Percentiles rank a stretch among this genome's conserved stretches.
These are phyloP conservation scores for Notothenia rossii DNA, from an alignment of 2,113 vertebrate species.

Conservation along the genomic window DNA sequence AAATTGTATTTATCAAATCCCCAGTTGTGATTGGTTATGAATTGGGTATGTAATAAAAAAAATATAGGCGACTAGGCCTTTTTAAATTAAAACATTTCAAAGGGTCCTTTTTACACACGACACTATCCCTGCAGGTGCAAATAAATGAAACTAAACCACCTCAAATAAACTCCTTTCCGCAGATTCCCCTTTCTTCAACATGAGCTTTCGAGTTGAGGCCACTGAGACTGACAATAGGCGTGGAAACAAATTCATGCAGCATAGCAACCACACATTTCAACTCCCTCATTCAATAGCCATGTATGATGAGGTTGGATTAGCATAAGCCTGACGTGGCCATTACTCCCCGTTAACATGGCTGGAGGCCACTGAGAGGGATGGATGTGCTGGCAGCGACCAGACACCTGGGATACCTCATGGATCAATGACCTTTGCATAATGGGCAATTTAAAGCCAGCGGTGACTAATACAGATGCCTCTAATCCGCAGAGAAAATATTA, in stretches of 20 bases:
- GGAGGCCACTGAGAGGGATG: conserved; percentile 50
- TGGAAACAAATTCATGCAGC: conserved; percentile 20
- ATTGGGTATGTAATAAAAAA: not conserved
- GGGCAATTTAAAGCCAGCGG: conserved; percentile 54
- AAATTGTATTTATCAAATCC: not conserved
- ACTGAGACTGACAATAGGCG: not conserved
- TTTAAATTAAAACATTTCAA: not conserved
- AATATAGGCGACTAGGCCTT: not conserved
- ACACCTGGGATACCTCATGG: conserved; percentile 54
- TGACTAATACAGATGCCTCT: conserved; percentile 31
- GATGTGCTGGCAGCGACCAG: conserved; percentile 38
- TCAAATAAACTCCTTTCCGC: not conserved
- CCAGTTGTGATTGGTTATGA: not conserved
- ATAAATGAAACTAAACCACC: not conserved
- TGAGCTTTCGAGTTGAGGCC: not conserved
- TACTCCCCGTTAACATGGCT: conserved; percentile 57
- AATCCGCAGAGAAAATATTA: conserved; percentile 33
- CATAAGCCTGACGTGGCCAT: conserved; percentile 55
- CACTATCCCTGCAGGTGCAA: not conserved
- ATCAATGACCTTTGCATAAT: conserved; percentile 74
- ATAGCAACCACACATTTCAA: conserved; percentile 40
- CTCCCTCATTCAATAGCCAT: conserved; percentile 52
- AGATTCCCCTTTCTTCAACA: conserved; percentile 12
- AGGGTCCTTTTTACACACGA: not conserved
- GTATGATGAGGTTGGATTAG: conserved; percentile 54